Conservation (phyloP, 1,140 invertebrate genomes). For the Cylas formicarius region DNA sequence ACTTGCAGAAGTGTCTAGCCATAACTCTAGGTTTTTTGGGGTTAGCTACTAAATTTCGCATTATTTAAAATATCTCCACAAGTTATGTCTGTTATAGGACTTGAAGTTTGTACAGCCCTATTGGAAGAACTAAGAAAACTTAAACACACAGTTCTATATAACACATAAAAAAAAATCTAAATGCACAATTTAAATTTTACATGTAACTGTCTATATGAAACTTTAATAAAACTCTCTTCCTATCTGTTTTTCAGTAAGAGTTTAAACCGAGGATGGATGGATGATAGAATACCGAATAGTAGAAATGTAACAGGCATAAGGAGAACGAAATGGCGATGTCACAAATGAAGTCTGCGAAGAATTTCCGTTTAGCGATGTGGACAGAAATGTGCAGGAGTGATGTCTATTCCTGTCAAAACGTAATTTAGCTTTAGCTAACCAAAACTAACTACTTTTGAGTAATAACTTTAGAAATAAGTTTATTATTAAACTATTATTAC, state of each 20-base stretch:
- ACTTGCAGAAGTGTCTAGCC: background rate
- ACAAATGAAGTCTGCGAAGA: no score
- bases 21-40: no score
- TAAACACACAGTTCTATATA: background rate
- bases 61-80: no score
- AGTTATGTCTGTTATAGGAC: no score
- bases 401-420: background rate
- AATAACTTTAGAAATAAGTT: no score
- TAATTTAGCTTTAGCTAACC: constrained; percentile 14
- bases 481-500: no score
- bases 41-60: no score
- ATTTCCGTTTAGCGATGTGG: constrained; percentile 1
- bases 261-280: constrained; percentile 1
- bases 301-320: background rate
- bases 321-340: background rate
- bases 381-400: background rate
- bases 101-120: background rate
- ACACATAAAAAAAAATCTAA: background rate
- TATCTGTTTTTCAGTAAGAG: background rate
- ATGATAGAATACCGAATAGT: background rate
- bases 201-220: constrained; percentile 5
- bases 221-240: background rate
- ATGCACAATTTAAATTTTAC: constrained; percentile 1
- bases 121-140: background rate
- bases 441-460: no score